These are phyloP conservation scores for Drosophila tristis DNA, from an alignment of 1,140 invertebrate species.

Conservation along the genomic window DNA sequence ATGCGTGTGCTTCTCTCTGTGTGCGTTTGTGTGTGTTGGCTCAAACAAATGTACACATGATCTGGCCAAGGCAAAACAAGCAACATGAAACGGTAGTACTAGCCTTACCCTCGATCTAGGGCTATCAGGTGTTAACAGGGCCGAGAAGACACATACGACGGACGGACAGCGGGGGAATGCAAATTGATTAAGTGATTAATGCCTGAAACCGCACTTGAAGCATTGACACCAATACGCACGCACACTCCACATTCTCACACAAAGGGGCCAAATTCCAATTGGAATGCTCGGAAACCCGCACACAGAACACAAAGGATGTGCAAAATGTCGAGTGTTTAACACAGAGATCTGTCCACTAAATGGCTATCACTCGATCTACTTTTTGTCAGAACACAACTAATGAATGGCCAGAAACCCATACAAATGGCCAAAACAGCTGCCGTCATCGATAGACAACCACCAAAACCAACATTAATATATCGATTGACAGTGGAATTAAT, in stretches of 20 bases:
- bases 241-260: neutral
- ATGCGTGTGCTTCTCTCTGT: neutral
- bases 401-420: conserved; percentile 8
- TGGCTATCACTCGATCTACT: conserved; percentile 4
- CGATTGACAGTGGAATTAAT: conserved; percentile 25
- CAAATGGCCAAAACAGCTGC: conserved; percentile 71
- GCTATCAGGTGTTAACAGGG: conserved; percentile 6
- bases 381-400: too few species aligned
- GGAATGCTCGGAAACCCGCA: too few species aligned
- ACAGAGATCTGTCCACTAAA: neutral
- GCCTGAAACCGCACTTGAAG: conserved; percentile 22
- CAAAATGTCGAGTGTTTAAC: too few species aligned
- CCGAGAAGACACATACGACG: conserved; percentile 13
- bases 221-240: conserved; percentile 21
- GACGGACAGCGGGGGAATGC: neutral
- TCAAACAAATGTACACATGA: conserved; percentile 57
- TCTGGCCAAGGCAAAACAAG: conserved; percentile 48
- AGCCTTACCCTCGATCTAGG: too few species aligned
- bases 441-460: conserved; percentile 58
- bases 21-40: conserved; percentile 24
- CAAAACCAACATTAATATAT: conserved; percentile 30
- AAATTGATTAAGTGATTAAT: conserved; percentile 48
- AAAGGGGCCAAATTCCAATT: too few species aligned
- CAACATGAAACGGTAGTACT: neutral
- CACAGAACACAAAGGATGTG: too few species aligned